phyloP scores from a whole-genome alignment of 2,797 vertebrate genomes.

The Micromesistius poutassou region DNA sequence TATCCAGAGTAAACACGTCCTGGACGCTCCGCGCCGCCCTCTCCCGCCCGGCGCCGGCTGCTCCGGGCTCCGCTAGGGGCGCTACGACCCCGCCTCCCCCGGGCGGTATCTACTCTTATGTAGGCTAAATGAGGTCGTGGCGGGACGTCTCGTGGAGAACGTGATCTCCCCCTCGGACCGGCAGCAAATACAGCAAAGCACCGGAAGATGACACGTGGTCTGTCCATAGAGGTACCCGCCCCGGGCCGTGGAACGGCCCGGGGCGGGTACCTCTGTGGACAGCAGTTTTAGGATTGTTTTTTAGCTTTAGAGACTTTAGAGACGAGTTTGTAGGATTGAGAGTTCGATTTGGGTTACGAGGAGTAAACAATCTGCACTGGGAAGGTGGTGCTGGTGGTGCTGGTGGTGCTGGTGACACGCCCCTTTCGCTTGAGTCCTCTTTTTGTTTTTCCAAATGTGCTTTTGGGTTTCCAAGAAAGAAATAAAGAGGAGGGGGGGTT shows the following conservation, averaged over 20 bases:
- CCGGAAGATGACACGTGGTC: background rate
- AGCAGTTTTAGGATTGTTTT: no score
- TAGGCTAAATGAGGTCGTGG: no score
- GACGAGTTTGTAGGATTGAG: no score
- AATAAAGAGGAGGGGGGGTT: background rate
- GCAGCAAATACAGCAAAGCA: background rate
- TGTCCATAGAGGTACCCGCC: background rate
- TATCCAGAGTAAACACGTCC: background rate
- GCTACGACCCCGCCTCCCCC: background rate
- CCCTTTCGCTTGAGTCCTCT: background rate
- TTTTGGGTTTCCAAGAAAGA: constrained; percentile 4
- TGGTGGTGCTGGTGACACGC: background rate
- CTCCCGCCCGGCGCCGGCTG: background rate
- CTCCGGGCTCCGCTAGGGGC: background rate
- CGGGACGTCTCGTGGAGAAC: background rate
- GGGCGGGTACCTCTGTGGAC: no score
- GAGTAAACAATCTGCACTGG: no score
- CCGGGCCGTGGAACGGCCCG: no score
- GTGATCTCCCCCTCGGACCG: background rate
- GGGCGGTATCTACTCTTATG: no score
- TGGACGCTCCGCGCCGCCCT: background rate
- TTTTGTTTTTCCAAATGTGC: constrained; percentile 1
- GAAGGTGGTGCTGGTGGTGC: no score
- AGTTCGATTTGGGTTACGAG: no score
- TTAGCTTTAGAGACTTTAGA: no score